Percentiles rank a stretch among this genome's conserved stretches.
These are phyloP conservation scores for Formica selysi DNA, from an alignment of 1,140 invertebrate genomes.

Conservation along the genomic window DNA sequence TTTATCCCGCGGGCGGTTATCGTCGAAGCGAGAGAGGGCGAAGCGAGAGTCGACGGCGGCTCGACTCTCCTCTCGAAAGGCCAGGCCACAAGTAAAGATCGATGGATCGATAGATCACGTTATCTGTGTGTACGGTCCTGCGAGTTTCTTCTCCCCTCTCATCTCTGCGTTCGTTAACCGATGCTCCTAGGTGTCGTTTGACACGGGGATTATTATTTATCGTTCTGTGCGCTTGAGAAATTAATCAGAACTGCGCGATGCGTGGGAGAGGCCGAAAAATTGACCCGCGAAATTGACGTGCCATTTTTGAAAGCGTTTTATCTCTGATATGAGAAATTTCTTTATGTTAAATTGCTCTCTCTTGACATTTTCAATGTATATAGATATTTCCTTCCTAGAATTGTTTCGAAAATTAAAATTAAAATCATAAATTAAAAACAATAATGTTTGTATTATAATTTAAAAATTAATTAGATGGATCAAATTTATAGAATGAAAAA, in stretches of 20 bases:
- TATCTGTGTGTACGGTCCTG: constrained; percentile 41
- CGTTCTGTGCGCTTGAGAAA: constrained; percentile 50
- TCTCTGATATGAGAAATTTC: not conserved
- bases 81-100: constrained; percentile 58
- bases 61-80: constrained; percentile 46
- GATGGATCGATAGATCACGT: constrained; percentile 61
- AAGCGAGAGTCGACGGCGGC: constrained; percentile 26
- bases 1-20: constrained; percentile 59
- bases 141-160: not conserved
- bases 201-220: constrained; percentile 56
- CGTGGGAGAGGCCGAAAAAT: constrained; percentile 30
- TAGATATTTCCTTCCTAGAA: not conserved
- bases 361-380: not conserved
- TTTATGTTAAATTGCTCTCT: not conserved
- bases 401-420: not conserved
- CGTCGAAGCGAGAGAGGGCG: constrained; percentile 50
- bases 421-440: not conserved
- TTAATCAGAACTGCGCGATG: constrained; percentile 28
- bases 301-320: not conserved
- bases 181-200: constrained; percentile 45
- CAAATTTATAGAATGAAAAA: not conserved
- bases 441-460: not conserved
- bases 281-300: not conserved
- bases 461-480: not conserved
- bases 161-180: constrained; percentile 26